Evolutionary conservation across 1,140 invertebrate genomes (phyloP).

Genomic region (Anastatus disparis): DNA sequence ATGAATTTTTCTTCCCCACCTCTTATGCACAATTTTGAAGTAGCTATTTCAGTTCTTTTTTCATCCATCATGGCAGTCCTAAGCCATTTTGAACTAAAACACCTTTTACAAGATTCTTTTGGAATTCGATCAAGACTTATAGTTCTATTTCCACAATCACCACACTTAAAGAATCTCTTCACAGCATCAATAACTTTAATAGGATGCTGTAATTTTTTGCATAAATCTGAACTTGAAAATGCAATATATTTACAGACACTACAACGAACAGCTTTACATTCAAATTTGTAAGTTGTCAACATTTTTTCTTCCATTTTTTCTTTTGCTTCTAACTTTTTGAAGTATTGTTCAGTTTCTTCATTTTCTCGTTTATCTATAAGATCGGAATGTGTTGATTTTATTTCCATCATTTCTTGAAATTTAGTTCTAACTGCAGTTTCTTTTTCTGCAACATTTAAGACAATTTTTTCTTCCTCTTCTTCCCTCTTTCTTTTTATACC

Average conservation of each 20-base stretch:
- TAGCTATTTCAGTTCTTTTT: constrained; percentile 68
- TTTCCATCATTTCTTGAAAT: constrained; percentile 83
- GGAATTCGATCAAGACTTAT: constrained; percentile 82
- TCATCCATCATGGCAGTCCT: constrained; percentile 84
- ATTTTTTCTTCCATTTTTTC: constrained; percentile 94
- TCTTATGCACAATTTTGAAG: constrained; percentile 73
- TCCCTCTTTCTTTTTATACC: constrained; percentile 65
- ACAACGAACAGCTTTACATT: constrained; percentile 89
- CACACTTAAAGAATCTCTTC: constrained; percentile 92
- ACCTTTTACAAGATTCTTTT: constrained; percentile 80
- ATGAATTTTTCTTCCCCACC: constrained; percentile 79
- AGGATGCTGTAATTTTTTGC: constrained; percentile 83
- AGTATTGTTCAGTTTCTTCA: constrained; percentile 86
- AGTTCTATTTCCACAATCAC: constrained; percentile 85
- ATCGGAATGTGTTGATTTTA: constrained; percentile 80
- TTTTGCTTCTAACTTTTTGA: constrained; percentile 87
- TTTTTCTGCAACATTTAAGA: constrained; percentile 54
- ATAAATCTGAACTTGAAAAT: constrained; percentile 84
- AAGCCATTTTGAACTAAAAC: constrained; percentile 78
- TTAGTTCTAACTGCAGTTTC: constrained; percentile 71
- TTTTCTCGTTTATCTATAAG: constrained; percentile 79
- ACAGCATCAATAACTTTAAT: constrained; percentile 80
- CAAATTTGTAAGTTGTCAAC: constrained; percentile 83
- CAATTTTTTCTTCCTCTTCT: constrained; percentile 59
- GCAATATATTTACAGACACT: constrained; percentile 90